These are phyloP conservation scores for Druceiella hillmani DNA, from an alignment of 2,888 invertebrate species.

Conservation along the genomic window DNA sequence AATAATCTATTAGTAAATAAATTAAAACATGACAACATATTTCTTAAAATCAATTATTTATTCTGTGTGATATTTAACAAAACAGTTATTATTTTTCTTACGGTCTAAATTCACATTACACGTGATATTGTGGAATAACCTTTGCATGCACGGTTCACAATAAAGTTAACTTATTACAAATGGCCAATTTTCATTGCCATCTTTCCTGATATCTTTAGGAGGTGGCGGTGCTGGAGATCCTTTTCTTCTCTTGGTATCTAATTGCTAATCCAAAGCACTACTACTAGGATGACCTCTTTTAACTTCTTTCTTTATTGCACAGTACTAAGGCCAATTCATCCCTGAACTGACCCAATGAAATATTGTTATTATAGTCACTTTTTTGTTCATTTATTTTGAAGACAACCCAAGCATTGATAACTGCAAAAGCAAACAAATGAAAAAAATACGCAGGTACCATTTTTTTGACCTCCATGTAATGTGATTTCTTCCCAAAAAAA, in stretches of 20 bases:
- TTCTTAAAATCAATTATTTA: conserved; percentile 5
- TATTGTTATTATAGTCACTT: too few species aligned
- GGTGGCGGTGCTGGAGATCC: background rate
- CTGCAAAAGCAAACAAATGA: conserved; percentile 28
- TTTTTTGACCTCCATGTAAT: conserved; percentile 23
- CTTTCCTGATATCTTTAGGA: conserved; percentile 7
- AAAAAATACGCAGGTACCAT: conserved; percentile 23
- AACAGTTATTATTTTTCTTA: conserved; percentile 13
- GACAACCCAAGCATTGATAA: conserved; percentile 29
- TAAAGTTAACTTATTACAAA: conserved; percentile 2
- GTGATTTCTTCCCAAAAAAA: conserved; percentile 28
- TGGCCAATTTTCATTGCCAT: conserved; percentile 9
- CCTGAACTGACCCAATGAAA: too few species aligned
- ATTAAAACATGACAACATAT: too few species aligned
- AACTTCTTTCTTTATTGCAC: conserved; percentile 5
- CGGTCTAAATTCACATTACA: conserved; percentile 11
- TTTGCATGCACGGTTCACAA: conserved; percentile 7
- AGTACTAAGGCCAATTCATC: conserved; percentile 9
- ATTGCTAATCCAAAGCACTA: background rate
- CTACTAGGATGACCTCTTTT: conserved; percentile 11
- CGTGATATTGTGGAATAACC: conserved; percentile 8
- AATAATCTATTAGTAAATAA: too few species aligned
- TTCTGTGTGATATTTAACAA: conserved; percentile 1
- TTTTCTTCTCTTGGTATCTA: conserved; percentile 6
- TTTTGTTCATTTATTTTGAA: too few species aligned